Evolutionary conservation across 2,797 vertebrate species (phyloP).

Genomic region (Ispidina picta): DNA sequence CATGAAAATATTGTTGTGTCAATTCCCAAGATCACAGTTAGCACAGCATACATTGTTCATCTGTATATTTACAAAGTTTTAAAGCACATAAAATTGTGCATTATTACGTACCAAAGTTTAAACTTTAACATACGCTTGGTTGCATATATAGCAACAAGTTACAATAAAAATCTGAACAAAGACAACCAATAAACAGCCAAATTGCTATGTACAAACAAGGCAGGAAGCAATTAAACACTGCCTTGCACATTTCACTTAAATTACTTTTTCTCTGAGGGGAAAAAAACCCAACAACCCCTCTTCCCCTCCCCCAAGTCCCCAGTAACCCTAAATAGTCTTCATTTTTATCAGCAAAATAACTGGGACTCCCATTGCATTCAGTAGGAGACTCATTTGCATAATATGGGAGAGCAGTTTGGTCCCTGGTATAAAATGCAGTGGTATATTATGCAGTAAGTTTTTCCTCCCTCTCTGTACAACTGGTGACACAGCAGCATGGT

Average conservation of each 20-base stretch:
- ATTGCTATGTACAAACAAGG: slow-evolving; percentile 78
- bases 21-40: slow-evolving; percentile 71
- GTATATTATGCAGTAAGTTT: neutral
- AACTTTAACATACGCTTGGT: slow-evolving; percentile 72
- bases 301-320: neutral
- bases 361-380: neutral
- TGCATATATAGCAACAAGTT: slow-evolving; percentile 77
- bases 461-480: neutral
- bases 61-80: slow-evolving; percentile 75
- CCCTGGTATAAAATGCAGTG: neutral
- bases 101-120: slow-evolving; percentile 72
- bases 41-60: slow-evolving; percentile 68
- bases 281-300: slow-evolving; percentile 4
- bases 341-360: slow-evolving; percentile 15
- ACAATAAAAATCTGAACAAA: slow-evolving; percentile 77
- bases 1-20: slow-evolving; percentile 75
- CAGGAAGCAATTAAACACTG: slow-evolving; percentile 74
- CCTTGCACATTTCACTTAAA: slow-evolving; percentile 66
- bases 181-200: slow-evolving; percentile 77
- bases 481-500: neutral
- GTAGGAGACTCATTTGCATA: neutral
- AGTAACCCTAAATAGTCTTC: neutral
- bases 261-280: slow-evolving; percentile 66
- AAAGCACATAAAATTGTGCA: slow-evolving; percentile 83
- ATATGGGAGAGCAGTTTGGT: neutral